phyloP scores from a whole-genome alignment of 2,797 vertebrate genomes.

The Lindbergichthys nudifrons region DNA sequence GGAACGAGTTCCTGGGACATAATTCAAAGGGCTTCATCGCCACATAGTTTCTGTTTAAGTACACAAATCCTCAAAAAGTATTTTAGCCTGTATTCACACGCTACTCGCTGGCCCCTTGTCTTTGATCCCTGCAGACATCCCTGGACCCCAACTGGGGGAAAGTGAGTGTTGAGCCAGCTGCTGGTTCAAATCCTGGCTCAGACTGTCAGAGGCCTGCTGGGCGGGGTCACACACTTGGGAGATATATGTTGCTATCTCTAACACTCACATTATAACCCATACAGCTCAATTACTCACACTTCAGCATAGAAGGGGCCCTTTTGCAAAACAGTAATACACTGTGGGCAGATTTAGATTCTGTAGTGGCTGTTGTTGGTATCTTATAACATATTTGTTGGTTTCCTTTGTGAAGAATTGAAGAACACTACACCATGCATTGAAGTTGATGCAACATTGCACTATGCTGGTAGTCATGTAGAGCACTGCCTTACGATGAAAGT shows the following conservation, averaged over 20 bases:
- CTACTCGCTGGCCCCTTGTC: slow-evolving; percentile 35
- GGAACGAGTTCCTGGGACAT: neutral
- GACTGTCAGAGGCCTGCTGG: slow-evolving; percentile 61
- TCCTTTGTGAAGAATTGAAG: slow-evolving; percentile 29
- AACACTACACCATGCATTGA: slow-evolving; percentile 13
- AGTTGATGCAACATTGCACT: slow-evolving; percentile 40
- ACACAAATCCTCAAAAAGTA: slow-evolving; percentile 21
- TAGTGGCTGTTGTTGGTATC: neutral
- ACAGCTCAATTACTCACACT: slow-evolving; percentile 54
- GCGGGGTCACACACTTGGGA: slow-evolving; percentile 53
- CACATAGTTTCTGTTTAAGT: neutral
- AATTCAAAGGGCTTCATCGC: neutral
- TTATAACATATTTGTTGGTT: slow-evolving; percentile 22
- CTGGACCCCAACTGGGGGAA: slow-evolving; percentile 43
- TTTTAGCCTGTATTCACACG: slow-evolving; percentile 46
- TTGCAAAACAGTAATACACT: slow-evolving; percentile 6
- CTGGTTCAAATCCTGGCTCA: slow-evolving; percentile 59
- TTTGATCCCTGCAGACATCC: slow-evolving; percentile 51
- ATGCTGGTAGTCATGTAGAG: slow-evolving; percentile 12
- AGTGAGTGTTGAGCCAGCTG: slow-evolving; percentile 66
- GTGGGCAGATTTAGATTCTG: slow-evolving; percentile 28
- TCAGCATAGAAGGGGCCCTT: slow-evolving; percentile 22
- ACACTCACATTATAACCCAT: slow-evolving; percentile 60
- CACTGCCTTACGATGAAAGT: slow-evolving; percentile 31
- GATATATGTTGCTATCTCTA: slow-evolving; percentile 46